phyloP scores from a whole-genome alignment of 2,888 invertebrate genomes.

The Eupithecia subumbrata region DNA sequence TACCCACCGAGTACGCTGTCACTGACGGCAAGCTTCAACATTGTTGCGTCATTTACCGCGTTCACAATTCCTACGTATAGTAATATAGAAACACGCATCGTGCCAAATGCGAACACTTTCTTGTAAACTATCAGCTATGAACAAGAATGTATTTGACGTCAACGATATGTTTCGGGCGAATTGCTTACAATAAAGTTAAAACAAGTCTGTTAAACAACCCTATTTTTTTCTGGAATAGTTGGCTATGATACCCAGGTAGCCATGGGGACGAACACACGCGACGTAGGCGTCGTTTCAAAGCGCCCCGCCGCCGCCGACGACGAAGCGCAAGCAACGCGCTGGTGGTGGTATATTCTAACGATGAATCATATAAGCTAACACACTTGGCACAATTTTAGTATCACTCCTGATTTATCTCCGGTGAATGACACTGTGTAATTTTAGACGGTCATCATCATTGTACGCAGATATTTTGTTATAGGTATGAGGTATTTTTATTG shows the following conservation, averaged over 20 bases:
- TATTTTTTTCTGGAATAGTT: conserved; percentile 8
- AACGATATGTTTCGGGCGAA: neutral
- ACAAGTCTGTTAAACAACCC: neutral
- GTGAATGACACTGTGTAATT: conserved; percentile 47
- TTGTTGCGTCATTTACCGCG: conserved; percentile 61
- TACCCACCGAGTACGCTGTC: conserved; percentile 35
- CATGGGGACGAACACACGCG: conserved; percentile 17
- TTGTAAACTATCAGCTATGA: conserved; percentile 9
- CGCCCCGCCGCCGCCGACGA: neutral
- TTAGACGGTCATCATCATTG: conserved; percentile 21
- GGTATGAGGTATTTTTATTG: neutral
- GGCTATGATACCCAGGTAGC: conserved; percentile 23
- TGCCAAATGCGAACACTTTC: conserved; percentile 29
- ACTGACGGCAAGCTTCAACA: conserved; percentile 54
- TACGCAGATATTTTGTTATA: neutral
- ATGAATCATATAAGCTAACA: conserved; percentile 45
- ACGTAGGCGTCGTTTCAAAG: neutral
- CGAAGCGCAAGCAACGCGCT: neutral
- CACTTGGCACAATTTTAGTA: conserved; percentile 48
- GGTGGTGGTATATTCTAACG: conserved; percentile 7
- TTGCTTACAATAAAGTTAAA: neutral
- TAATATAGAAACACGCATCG: neutral
- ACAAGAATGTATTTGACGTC: neutral
- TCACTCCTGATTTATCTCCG: conserved; percentile 41
- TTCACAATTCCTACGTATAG: conserved; percentile 24